These are phyloP conservation scores for Orycteropus afer DNA, from an alignment of 2,113 vertebrate genomes.

Conservation along the genomic window DNA sequence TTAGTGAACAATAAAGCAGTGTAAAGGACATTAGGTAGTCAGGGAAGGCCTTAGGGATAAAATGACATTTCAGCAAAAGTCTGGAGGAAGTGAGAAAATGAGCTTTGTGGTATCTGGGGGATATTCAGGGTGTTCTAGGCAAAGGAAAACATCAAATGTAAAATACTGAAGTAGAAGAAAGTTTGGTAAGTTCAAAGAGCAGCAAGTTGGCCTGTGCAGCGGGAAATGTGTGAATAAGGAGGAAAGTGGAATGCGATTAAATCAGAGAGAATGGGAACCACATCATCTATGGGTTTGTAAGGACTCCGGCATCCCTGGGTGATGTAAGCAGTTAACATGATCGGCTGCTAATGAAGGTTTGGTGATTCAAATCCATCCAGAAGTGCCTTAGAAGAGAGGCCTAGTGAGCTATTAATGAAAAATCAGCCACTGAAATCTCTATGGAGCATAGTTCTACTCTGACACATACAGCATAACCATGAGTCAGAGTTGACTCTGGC, in stretches of 20 bases:
- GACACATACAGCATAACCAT: too few species aligned
- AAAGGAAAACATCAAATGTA: neutral
- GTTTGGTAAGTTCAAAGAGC: neutral
- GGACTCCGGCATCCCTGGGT: too few species aligned
- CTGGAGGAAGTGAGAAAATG: neutral
- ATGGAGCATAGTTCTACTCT: too few species aligned
- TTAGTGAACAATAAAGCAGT: neutral
- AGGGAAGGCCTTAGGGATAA: neutral
- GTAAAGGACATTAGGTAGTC: neutral
- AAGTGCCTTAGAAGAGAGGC: too few species aligned
- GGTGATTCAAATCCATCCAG: too few species aligned
- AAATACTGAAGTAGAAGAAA: neutral
- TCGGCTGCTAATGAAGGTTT: too few species aligned
- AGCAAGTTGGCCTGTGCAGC: neutral
- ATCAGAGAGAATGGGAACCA: neutral
- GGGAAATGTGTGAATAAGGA: neutral
- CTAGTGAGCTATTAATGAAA: too few species aligned
- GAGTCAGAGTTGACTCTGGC: too few species aligned
- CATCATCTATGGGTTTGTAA: neutral
- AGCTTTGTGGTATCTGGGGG: neutral
- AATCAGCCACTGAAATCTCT: too few species aligned
- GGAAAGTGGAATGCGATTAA: neutral
- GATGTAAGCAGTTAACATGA: too few species aligned
- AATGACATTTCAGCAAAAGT: neutral
- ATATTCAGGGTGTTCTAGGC: neutral